These are phyloP conservation scores for Myiozetetes cayanensis DNA, from an alignment of 2,113 vertebrate genomes.

Conservation along the genomic window DNA sequence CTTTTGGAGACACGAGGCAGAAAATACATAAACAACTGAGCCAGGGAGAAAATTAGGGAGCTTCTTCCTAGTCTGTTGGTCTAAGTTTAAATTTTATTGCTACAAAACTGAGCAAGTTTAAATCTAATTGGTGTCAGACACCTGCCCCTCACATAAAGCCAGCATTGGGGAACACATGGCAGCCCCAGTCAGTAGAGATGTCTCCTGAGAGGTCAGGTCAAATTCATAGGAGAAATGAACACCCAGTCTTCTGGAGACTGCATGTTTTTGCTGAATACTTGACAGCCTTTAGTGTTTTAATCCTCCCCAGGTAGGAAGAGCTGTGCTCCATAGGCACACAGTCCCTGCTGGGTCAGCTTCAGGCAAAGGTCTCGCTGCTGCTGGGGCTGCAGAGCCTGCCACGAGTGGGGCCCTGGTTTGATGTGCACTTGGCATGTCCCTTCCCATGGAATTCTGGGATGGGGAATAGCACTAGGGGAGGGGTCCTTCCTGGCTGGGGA, in stretches of 20 bases:
- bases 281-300: neutral
- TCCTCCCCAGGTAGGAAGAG: neutral
- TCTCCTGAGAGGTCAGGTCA: neutral
- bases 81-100: neutral
- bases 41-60: neutral
- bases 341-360: neutral
- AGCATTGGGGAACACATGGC: rapidly evolving
- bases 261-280: neutral
- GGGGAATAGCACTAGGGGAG: neutral
- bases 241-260: neutral
- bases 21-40: neutral
- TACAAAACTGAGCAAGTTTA: neutral
- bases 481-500: neutral
- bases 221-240: neutral
- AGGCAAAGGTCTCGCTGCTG: rapidly evolving
- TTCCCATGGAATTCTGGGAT: neutral
- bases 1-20: conserved; percentile 18
- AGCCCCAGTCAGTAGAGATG: neutral
- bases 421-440: rapidly evolving
- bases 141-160: neutral
- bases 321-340: rapidly evolving
- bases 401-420: rapidly evolving
- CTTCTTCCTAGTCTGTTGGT: neutral
- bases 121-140: neutral
- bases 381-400: neutral